A percentile compares a stretch with the other conserved stretches of the same genome.
Conservation (phyloP, 2,113 vertebrate species). For the Salminus brasiliensis region DNA sequence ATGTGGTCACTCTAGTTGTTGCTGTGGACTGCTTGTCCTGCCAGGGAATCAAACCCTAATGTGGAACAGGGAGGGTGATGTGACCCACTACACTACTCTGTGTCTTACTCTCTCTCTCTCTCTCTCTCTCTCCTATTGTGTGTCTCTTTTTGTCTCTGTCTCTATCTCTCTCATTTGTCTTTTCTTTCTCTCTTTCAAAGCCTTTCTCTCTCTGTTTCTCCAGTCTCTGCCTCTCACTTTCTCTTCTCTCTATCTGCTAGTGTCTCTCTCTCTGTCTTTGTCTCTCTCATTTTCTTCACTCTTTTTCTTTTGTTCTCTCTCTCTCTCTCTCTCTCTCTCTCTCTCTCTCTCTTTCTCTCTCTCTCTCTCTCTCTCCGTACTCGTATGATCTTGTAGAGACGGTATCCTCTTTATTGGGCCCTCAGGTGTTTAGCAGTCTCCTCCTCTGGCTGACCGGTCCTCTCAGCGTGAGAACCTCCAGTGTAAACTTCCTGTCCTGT, state of each 20-base stretch:
- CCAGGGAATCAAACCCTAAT: no score
- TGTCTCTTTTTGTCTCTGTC: not conserved
- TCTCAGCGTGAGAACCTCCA: not conserved
- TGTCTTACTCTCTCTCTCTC: not conserved
- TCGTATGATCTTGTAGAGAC: not conserved
- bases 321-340: not conserved
- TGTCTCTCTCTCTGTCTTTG: not conserved
- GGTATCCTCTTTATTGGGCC: not conserved
- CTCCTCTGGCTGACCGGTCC: not conserved
- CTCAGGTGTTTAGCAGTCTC: no score
- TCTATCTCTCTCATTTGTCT: not conserved
- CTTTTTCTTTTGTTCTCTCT: not conserved
- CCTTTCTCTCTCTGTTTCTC: no score
- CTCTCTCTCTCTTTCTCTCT: not conserved
- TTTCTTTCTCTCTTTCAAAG: no score
- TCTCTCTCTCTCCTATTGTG: not conserved
- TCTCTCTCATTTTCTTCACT: no score
- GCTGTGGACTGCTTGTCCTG: no score
- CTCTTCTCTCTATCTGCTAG: not conserved
- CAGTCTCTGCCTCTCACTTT: not conserved
- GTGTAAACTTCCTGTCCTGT: slow-evolving; percentile 51
- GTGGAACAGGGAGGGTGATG: no score
- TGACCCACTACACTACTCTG: no score
- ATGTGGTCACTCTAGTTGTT: no score
- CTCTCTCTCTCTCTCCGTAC: not conserved